Evolutionary conservation across 2,888 invertebrate species (phyloP).

Genomic region (Eledona agricola): DNA sequence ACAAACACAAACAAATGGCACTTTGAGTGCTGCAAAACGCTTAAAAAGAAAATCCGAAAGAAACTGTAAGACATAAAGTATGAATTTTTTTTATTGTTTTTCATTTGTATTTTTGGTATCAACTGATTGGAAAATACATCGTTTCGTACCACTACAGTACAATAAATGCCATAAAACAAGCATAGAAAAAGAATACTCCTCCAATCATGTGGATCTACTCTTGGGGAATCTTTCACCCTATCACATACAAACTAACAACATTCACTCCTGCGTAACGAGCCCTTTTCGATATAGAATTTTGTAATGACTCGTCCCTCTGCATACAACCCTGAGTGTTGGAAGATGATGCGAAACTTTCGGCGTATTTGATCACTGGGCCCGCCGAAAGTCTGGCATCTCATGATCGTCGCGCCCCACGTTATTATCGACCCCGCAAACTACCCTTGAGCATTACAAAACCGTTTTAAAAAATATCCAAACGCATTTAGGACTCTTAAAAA

Average conservation of each 20-base stretch:
- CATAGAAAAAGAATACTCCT: constrained; percentile 52
- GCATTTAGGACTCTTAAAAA: constrained; percentile 58
- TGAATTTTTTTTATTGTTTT: constrained; percentile 25
- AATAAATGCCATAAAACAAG: constrained; percentile 57
- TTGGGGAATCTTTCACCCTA: constrained; percentile 34
- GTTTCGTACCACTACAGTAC: constrained; percentile 49
- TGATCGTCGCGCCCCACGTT: constrained; percentile 46
- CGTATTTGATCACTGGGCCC: constrained; percentile 39
- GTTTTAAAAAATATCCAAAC: constrained; percentile 62
- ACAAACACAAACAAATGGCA: constrained; percentile 27
- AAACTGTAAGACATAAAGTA: constrained; percentile 22
- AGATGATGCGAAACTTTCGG: constrained; percentile 47
- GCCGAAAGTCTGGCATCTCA: constrained; percentile 24
- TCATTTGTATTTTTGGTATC: constrained; percentile 23
- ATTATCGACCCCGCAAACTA: constrained; percentile 48
- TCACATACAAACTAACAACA: constrained; percentile 38
- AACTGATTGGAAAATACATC: constrained; percentile 34
- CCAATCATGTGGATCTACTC: constrained; percentile 32
- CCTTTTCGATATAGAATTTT: constrained; percentile 34
- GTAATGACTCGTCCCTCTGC: constrained; percentile 40
- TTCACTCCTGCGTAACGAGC: constrained; percentile 35
- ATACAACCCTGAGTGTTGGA: constrained; percentile 56
- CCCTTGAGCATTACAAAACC: constrained; percentile 61
- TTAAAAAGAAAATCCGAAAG: constrained; percentile 15
- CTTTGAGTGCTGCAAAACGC: constrained; percentile 24